Evolutionary conservation across 2,113 vertebrate genomes (phyloP).

Genomic region (Ageneiosus marmoratus): DNA sequence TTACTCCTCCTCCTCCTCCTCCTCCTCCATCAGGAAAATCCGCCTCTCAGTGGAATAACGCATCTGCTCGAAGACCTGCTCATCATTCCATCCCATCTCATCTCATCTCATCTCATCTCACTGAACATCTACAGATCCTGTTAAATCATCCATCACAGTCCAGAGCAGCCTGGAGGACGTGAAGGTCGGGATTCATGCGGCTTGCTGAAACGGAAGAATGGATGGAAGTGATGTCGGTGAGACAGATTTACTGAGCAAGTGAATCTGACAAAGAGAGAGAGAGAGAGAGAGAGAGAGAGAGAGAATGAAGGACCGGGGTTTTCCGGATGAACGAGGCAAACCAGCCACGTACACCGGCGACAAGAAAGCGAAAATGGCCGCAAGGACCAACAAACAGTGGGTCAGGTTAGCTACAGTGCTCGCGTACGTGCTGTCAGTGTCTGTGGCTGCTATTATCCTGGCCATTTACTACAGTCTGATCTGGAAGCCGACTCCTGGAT

Average conservation of each 20-base stretch:
- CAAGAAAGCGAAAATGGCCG: constrained; percentile 87
- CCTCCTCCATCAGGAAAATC: constrained; percentile 11
- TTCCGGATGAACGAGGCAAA: constrained; percentile 77
- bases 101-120: background rate
- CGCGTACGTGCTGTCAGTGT: constrained; percentile 85
- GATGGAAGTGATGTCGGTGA: background rate
- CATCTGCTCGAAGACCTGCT: constrained; percentile 37
- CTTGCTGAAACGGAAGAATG: too few species aligned
- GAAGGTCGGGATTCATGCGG: background rate
- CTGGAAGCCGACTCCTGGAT: constrained; percentile 78
- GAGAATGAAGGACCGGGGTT: constrained; percentile 74
- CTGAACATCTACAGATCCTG: background rate
- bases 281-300: background rate
- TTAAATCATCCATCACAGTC: background rate
- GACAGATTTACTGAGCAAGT: background rate
- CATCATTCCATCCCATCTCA: background rate
- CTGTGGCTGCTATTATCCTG: constrained; percentile 84
- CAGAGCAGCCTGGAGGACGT: background rate
- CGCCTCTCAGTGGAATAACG: constrained; percentile 39
- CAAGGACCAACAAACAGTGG: constrained; percentile 88
- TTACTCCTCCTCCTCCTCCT: background rate
- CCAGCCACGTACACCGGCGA: constrained; percentile 87
- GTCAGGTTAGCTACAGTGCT: constrained; percentile 86
- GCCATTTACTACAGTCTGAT: constrained; percentile 87
- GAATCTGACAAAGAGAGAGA: background rate